Evolutionary conservation across 2,888 invertebrate species (phyloP).

Genomic region (Sarcophaga rosellei): DNA sequence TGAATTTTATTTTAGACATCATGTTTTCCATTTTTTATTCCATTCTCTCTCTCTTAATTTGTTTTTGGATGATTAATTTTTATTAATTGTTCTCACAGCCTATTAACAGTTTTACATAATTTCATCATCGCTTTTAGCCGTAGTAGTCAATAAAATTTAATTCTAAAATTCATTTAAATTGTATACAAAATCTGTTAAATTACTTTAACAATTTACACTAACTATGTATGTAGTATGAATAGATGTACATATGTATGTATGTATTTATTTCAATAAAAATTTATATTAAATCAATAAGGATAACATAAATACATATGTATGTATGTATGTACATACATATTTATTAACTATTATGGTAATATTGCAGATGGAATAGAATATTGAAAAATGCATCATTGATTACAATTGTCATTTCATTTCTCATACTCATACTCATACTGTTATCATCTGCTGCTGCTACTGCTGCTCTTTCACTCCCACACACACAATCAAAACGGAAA

Average conservation of each 20-base stretch:
- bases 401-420: constrained; percentile 50
- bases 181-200: not conserved
- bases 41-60: not conserved
- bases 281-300: constrained; percentile 7
- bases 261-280: not conserved
- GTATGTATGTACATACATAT: constrained; percentile 19
- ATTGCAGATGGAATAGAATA: constrained; percentile 25
- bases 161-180: constrained; percentile 24
- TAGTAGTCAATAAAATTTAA: constrained; percentile 19
- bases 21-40: no score
- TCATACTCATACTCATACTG: constrained; percentile 13
- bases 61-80: constrained; percentile 3
- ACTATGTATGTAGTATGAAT: not conserved
- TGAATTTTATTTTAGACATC: no score
- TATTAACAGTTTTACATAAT: constrained; percentile 55
- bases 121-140: not conserved
- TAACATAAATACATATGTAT: not conserved
- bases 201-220: not conserved
- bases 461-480: not conserved
- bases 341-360: constrained; percentile 33
- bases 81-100: constrained; percentile 29
- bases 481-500: not conserved
- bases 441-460: not conserved
- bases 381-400: constrained; percentile 64
- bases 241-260: not conserved